Evolutionary conservation across 2,797 vertebrate genomes (phyloP).

Genomic region (Acipenser oxyrinchus): DNA sequence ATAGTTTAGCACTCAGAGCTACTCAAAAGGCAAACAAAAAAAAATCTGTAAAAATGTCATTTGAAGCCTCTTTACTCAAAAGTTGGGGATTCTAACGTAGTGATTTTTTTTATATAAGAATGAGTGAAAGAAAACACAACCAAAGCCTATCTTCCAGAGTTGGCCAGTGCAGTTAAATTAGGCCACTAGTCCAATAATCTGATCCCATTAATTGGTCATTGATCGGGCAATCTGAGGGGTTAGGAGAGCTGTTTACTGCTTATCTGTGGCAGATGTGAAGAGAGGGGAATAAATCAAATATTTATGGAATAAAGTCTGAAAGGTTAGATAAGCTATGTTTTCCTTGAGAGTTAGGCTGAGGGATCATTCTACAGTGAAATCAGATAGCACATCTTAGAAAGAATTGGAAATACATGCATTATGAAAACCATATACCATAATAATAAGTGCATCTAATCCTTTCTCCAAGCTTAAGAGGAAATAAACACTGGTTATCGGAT

Average conservation of each 20-base stretch:
- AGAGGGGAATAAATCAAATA: slow-evolving; percentile 4
- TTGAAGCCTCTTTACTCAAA: no score
- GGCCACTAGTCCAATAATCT: neutral
- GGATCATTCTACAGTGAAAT: slow-evolving; percentile 6
- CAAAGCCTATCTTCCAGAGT: no score
- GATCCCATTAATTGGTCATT: neutral
- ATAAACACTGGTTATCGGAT: no score
- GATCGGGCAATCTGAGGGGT: neutral
- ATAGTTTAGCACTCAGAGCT: no score
- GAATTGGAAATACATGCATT: slow-evolving; percentile 1
- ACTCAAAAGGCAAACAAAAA: no score
- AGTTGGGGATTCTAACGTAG: no score
- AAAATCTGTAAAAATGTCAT: no score
- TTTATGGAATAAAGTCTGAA: slow-evolving; percentile 3
- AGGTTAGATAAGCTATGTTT: slow-evolving; percentile 10
- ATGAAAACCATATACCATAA: slow-evolving; percentile 1
- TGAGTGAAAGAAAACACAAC: no score
- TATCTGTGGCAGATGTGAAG: slow-evolving; percentile 9
- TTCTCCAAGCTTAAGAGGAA: neutral
- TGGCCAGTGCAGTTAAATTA: slow-evolving; percentile 4
- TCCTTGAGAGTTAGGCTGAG: slow-evolving; percentile 9
- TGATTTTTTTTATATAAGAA: no score
- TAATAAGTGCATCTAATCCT: neutral
- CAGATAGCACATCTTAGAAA: slow-evolving; percentile 1
- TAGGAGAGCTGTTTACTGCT: slow-evolving; percentile 5